Base-by-base conservation (phyloP, 1,140 invertebrate species). In the Bombus superbus region DNA sequence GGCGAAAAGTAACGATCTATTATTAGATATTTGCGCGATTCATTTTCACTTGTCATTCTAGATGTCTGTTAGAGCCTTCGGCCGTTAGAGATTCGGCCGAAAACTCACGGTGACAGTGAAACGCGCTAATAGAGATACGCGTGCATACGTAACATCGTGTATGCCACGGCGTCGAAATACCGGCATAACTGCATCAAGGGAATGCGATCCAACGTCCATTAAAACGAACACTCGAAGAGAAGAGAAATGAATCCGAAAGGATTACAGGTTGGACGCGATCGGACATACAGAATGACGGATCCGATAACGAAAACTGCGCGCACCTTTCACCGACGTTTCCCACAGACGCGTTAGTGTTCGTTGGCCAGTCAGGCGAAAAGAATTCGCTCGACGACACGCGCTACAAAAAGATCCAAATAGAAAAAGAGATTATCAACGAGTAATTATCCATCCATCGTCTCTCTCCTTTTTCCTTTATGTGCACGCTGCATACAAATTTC, bases 221-320 rank as follows among this genome's bases (percentile, higher is more conserved):
- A 80, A 80, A 79, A 85, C 64, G 76, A 85, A 72, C 57, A 64
- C 75, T 44, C 81, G 74, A 59, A 35, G 62, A 64, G 53, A 53
- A 85, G 40, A 72, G 83, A 40, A 28, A 62, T 72, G 76, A 80
- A 85, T 80, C 53, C 68, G 53, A 80, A 79, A 80, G 83, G 83
- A 85, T 85, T 80, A 80, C 76, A 64, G 72, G 83, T 72, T 59
- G 83, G 57, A 79, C 76, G 44, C 75, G 83, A 85, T 85, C 77
- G 76, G 40, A 72, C 77, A 38, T 83, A 22, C 73, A 80, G 76
- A 85, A 85, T 85, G 83, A 62, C 76, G 83, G 76, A 84, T 71
- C 64, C 64, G 75, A 84, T 84, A 84, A 84, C 82, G 62, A 84
- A 79, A 38, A 62, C 74, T 42, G 74, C 53, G 81, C 3, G 44